Evolutionary conservation across 1,140 invertebrate species (phyloP).

Genomic region (Octopus bimaculoides): DNA sequence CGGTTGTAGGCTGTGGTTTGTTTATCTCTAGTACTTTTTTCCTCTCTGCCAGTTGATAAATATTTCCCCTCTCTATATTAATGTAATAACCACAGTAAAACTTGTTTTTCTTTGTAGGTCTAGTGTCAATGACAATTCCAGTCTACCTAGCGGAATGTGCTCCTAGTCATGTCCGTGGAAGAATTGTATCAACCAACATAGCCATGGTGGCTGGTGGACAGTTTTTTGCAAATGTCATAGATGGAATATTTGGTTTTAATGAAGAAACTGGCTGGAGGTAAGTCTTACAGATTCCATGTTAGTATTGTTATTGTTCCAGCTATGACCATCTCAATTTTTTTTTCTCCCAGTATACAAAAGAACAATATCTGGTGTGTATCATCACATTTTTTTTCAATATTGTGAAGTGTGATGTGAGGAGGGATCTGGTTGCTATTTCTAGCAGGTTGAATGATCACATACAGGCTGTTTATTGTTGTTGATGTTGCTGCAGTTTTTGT

Average conservation of each 20-base stretch:
- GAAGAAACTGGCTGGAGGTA: conserved; percentile 63
- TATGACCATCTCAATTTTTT: too few relatives aligned
- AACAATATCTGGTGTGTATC: too few relatives aligned
- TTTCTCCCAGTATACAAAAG: too few relatives aligned
- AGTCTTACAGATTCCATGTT: conserved; percentile 8
- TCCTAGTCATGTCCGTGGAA: conserved; percentile 61
- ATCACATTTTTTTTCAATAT: too few relatives aligned
- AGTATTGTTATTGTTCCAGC: too few relatives aligned
- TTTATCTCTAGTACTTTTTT: too few relatives aligned
- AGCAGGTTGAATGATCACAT: too few relatives aligned
- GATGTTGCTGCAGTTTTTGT: too few relatives aligned
- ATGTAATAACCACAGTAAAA: background rate
- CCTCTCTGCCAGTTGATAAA: background rate
- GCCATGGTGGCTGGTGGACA: conserved; percentile 66
- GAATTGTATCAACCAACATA: conserved; percentile 63
- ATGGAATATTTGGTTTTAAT: conserved; percentile 60
- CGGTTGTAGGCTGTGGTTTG: too few relatives aligned
- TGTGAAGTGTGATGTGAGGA: too few relatives aligned
- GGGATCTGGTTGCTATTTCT: too few relatives aligned
- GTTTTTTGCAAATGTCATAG: conserved; percentile 62
- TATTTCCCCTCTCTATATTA: background rate
- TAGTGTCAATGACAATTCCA: conserved; percentile 66
- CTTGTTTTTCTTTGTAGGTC: conserved; percentile 51
- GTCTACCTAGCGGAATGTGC: conserved; percentile 67
- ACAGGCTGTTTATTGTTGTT: too few relatives aligned